phyloP scores from a whole-genome alignment of 2,888 invertebrate genomes.

The Eupithecia inturbata region DNA sequence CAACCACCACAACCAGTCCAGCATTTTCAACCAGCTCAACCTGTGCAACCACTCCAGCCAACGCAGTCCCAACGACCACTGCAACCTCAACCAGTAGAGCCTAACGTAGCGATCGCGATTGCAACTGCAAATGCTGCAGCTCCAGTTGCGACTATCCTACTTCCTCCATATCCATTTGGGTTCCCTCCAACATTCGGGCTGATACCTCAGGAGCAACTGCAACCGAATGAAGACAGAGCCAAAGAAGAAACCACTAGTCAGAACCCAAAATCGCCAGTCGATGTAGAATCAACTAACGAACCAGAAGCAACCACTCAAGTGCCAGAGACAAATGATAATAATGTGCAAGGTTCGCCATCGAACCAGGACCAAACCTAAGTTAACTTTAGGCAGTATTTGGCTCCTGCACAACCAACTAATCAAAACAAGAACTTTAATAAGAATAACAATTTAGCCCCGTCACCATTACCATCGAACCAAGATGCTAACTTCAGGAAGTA shows the following conservation, averaged over 20 bases:
- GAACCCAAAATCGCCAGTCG: constrained; percentile 56
- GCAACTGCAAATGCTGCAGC: constrained; percentile 77
- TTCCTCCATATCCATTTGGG: constrained; percentile 77
- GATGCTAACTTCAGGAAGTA: constrained; percentile 38
- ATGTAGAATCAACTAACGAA: constrained; percentile 56
- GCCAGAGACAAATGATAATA: constrained; percentile 68
- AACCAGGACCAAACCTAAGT: constrained; percentile 59
- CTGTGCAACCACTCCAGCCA: constrained; percentile 46
- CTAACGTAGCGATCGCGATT: constrained; percentile 74
- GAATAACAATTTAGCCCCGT: constrained; percentile 14
- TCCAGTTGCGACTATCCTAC: constrained; percentile 73
- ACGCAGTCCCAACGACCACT: constrained; percentile 42
- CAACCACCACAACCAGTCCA: constrained; percentile 18
- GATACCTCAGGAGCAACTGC: constrained; percentile 61
- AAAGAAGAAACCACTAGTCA: constrained; percentile 62
- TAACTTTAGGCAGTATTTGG: constrained; percentile 64
- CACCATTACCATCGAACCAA: constrained; percentile 34
- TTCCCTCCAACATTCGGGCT: constrained; percentile 69
- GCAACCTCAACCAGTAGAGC: constrained; percentile 56
- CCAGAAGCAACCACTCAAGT: constrained; percentile 65
- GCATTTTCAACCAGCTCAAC: constrained; percentile 32
- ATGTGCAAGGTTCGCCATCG: constrained; percentile 68
- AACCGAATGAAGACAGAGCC: constrained; percentile 58
- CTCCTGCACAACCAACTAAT: constrained; percentile 50
- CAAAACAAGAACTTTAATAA: constrained; percentile 37